Base-by-base conservation (phyloP, 2,797 vertebrate species). In the Bucorvus abyssinicus region DNA sequence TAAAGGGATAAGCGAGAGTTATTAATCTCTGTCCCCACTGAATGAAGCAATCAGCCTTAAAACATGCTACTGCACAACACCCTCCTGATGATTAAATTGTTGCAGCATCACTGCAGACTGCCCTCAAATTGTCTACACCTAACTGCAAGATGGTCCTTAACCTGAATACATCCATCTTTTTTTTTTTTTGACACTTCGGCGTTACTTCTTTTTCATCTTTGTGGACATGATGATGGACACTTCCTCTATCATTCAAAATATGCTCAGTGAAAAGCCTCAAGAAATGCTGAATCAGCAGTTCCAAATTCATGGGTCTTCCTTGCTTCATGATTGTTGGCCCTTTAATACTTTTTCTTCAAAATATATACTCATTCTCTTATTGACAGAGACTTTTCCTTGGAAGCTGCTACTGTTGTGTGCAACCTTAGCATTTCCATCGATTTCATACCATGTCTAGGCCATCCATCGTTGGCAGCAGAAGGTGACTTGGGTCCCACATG, bases 401-500 rank as follows among this genome's bases (percentile, higher is more conserved):
- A 60, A 84, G 4, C 9, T 65, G 9, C 12, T 67, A 13, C 6
- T 26, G 2, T 11, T 80, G 21, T 20, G 6, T 57, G 38, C 30
- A 68, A 87, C 45, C 15, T 64, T 59, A 9, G 9, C 5, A 19
- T 70, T 84, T 52, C 55, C 12, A 6, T 22, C 82, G 8, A 52
- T 64, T 78, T 27, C 22, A 10, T 18, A 15, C 7, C 5, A 34
- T 27, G 20, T 9, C 26, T 49, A 19, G 17, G 24, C 7, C 73
- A 14, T 22, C 44, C 15, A 4, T 14, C 7, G 0, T 2, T 12
- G 19, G 4, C 44, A 52, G 52, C 73, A 60, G 42, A 60, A 22
- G 6, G 11, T 8, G 3, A 1, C 6, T 70, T 45, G 11, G 2
- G 12, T 47, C 36, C 23, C 36, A 21, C 0, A 0, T 17, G 16